These are phyloP conservation scores for Copidosoma floridanum DNA, from an alignment of 1,140 invertebrate species.

Conservation along the genomic window DNA sequence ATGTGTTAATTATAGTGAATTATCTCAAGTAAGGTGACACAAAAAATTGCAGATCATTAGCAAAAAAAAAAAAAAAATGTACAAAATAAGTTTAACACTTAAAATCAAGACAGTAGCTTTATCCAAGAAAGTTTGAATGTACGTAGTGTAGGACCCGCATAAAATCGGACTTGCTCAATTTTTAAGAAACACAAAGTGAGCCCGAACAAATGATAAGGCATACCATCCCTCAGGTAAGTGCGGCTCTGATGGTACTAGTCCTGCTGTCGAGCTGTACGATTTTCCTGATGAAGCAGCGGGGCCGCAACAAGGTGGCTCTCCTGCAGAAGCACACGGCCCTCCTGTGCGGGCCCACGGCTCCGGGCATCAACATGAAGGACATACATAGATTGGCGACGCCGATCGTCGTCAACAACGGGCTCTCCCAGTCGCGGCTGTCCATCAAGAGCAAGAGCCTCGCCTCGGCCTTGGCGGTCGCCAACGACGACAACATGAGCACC, in stretches of 20 bases:
- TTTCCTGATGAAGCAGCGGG: slow-evolving; percentile 69
- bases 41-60: no score
- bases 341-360: slow-evolving; percentile 51
- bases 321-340: slow-evolving; percentile 69
- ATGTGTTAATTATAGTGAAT: no score
- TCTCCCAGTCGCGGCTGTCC: slow-evolving; percentile 57
- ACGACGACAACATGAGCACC: slow-evolving; percentile 14
- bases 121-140: no score
- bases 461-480: background rate
- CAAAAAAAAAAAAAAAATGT: no score
- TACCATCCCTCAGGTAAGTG: slow-evolving; percentile 74
- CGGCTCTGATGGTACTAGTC: slow-evolving; percentile 71
- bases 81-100: no score
- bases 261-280: slow-evolving; percentile 68
- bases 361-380: slow-evolving; percentile 67
- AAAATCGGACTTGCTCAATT: no score
- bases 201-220: no score
- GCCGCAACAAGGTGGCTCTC: slow-evolving; percentile 67
- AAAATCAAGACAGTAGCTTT: no score
- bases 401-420: slow-evolving; percentile 54
- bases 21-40: no score
- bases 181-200: no score
- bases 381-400: slow-evolving; percentile 63
- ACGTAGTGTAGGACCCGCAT: no score
- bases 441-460: slow-evolving; percentile 54